Base-by-base conservation (phyloP, 2,113 vertebrate species). In the Scomber japonicus region DNA sequence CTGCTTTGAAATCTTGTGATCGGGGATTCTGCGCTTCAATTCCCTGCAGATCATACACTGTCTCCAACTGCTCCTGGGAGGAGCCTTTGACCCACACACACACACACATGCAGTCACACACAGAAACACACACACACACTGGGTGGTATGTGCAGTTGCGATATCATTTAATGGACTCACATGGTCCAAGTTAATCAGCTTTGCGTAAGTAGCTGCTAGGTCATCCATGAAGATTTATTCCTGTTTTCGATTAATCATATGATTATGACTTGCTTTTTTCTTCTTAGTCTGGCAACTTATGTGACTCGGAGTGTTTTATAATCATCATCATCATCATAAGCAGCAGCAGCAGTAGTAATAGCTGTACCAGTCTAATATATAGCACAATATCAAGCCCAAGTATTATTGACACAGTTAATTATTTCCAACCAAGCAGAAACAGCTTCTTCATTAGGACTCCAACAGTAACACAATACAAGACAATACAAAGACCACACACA, bases 181-280 rank as follows among this genome's bases (percentile, higher is more conserved):
- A 91, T 91, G 90, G 53, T 90, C 67, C 6, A 11, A 82, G 85
- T 81, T 91, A 90, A 91, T 91, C 87, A 80, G 84, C 90, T 92
- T 91, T 88, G 66, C 40, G 35, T 85, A 83, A 89, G 80, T 61
- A 84, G 89, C 85, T 82, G 82, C 82, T 21, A 78, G 82, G 79
- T 90, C 91, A 88, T 84, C 89, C 67, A 68, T 78, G 71, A 86
- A 80, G 83, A 67, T 85, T 75, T 87, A 73, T 77, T 70, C 44
- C 15, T 77, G 53, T 71, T 91, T 86, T 66, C 5, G 31, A 87
- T 87, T 53, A 61, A 89, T 89, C 89, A 87, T 81, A 82, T 91
- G 92, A 90, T 85, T n/a, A 24, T 72, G 70, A 49, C 73, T 68
- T 0, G 8, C 27, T 11, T 55, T 73, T 7, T 53, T 60, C 17